phyloP scores from a whole-genome alignment of 2,113 vertebrate species.

The Cryptotis parvus region DNA sequence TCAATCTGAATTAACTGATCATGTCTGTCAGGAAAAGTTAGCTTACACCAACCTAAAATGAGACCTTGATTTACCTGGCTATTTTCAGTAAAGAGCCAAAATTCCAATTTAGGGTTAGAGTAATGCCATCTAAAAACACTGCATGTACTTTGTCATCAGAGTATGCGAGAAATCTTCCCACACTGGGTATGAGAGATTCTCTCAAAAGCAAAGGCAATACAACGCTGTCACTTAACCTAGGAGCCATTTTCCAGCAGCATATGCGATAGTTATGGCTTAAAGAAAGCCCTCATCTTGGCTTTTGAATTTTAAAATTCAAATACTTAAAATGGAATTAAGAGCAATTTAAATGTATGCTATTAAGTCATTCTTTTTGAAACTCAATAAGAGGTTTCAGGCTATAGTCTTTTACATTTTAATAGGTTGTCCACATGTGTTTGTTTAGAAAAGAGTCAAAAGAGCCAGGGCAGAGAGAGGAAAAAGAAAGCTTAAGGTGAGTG shows the following conservation, averaged over 20 bases:
- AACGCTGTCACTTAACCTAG: constrained; percentile 73
- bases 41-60: constrained; percentile 84
- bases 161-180: constrained; percentile 86
- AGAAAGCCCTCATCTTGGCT: constrained; percentile 85
- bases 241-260: constrained; percentile 88
- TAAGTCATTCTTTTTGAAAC: neutral
- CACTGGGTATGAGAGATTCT: constrained; percentile 76
- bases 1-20: constrained; percentile 84
- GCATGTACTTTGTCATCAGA: constrained; percentile 86
- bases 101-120: constrained; percentile 87
- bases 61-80: constrained; percentile 81
- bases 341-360: constrained; percentile 18
- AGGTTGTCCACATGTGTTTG: neutral
- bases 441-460: neutral
- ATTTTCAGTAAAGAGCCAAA: constrained; percentile 74
- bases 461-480: too few relatives aligned
- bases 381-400: neutral
- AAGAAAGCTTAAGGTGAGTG: too few relatives aligned
- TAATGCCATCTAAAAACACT: constrained; percentile 84
- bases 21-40: constrained; percentile 84
- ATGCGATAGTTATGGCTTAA: constrained; percentile 82
- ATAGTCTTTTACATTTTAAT: neutral
- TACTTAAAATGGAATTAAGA: neutral
- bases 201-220: constrained; percentile 81
- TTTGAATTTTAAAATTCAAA: too few relatives aligned